phyloP scores from a whole-genome alignment of 2,888 invertebrate species.

The Scaptomyza reducta region DNA sequence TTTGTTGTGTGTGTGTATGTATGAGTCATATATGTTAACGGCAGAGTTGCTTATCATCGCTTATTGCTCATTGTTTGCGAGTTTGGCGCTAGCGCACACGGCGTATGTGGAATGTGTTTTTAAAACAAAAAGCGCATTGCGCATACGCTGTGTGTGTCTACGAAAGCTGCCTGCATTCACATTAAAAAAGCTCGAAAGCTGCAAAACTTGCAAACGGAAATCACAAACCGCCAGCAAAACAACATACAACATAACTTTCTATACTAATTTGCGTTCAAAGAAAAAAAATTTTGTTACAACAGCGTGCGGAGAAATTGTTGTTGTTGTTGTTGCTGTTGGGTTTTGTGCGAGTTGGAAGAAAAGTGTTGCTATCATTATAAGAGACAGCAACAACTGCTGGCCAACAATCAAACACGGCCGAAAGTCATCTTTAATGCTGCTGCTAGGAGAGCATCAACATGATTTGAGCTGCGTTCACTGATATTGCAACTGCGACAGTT shows the following conservation, averaged over 20 bases:
- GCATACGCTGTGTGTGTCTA: slow-evolving; percentile 65
- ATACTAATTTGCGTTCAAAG: slow-evolving; percentile 62
- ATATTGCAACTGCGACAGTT: slow-evolving; percentile 59
- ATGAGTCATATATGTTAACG: slow-evolving; percentile 42
- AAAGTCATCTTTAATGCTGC: slow-evolving; percentile 58
- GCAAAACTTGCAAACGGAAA: slow-evolving; percentile 53
- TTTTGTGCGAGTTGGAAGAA: slow-evolving; percentile 34
- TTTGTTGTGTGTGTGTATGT: slow-evolving; percentile 12
- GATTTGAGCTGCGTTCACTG: slow-evolving; percentile 60
- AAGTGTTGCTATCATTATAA: slow-evolving; percentile 70
- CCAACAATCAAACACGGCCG: slow-evolving; percentile 55
- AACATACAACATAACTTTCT: slow-evolving; percentile 61
- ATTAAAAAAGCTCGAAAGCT: slow-evolving; percentile 36
- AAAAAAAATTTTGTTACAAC: slow-evolving; percentile 47
- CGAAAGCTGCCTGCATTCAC: slow-evolving; percentile 39
- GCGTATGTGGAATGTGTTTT: slow-evolving; percentile 65
- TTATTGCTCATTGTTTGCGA: slow-evolving; percentile 29
- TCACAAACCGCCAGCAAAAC: slow-evolving; percentile 30
- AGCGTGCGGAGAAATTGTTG: slow-evolving; percentile 64
- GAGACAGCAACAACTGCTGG: slow-evolving; percentile 45
- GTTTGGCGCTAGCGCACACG: slow-evolving; percentile 29
- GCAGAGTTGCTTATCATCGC: slow-evolving; percentile 35
- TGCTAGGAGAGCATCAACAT: slow-evolving; percentile 48
- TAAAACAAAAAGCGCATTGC: slow-evolving; percentile 62
- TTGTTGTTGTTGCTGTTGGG: slow-evolving; percentile 32